Evolutionary conservation across 2,888 invertebrate species (phyloP).

Genomic region (Junonia oenone): DNA sequence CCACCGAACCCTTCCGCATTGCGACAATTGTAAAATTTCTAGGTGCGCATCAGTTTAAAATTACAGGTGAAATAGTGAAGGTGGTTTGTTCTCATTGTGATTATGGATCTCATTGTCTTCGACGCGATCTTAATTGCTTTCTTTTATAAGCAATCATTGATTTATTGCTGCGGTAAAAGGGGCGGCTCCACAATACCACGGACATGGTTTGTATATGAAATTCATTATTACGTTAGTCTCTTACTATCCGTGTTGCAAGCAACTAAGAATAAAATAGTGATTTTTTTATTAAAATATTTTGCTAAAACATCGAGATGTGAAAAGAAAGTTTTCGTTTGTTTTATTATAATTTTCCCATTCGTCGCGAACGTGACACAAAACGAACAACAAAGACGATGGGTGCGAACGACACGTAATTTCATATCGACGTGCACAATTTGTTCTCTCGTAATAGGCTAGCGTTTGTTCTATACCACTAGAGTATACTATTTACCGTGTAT

Average conservation of each 20-base stretch:
- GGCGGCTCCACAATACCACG: constrained; percentile 17
- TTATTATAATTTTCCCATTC: constrained; percentile 37
- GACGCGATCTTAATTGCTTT: constrained; percentile 61
- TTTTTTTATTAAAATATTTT: not conserved
- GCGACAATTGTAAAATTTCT: constrained; percentile 45
- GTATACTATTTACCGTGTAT: constrained; percentile 60
- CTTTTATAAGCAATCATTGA: constrained; percentile 67
- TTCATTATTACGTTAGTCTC: constrained; percentile 26
- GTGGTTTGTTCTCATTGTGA: constrained; percentile 58
- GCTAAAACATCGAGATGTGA: not conserved
- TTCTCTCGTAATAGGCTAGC: constrained; percentile 56
- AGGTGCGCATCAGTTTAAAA: constrained; percentile 64
- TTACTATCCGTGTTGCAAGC: too few relatives aligned
- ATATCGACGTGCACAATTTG: constrained; percentile 60
- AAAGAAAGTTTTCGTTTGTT: not conserved
- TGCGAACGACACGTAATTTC: constrained; percentile 60
- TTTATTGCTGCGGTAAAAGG: constrained; percentile 55
- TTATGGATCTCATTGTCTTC: constrained; percentile 63
- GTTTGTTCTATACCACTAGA: constrained; percentile 55
- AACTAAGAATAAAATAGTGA: too few relatives aligned
- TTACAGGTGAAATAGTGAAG: constrained; percentile 76
- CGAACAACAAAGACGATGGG: constrained; percentile 55
- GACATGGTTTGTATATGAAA: constrained; percentile 43
- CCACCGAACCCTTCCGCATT: constrained; percentile 65
- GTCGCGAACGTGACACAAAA: constrained; percentile 55